Conservation (phyloP, 2,113 vertebrate genomes). For the Silurus asotus region DNA sequence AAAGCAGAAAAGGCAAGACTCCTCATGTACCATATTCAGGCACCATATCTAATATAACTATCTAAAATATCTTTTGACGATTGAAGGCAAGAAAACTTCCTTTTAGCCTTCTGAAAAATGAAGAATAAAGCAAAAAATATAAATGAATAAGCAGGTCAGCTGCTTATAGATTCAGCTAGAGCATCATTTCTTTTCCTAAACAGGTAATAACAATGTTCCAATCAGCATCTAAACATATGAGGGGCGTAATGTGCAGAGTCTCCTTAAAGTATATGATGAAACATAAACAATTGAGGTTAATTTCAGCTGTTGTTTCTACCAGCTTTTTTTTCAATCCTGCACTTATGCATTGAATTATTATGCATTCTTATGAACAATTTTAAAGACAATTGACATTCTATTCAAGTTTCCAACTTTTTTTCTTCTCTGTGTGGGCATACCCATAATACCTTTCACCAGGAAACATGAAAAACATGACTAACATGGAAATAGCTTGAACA, state of each 20-base stretch:
- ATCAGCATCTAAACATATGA: not conserved
- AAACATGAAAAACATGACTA: no score
- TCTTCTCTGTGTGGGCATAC: not conserved
- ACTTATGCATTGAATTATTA: not conserved
- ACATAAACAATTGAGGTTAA: not conserved
- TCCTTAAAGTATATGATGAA: not conserved
- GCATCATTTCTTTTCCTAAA: not conserved
- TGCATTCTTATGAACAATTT: no score
- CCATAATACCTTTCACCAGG: not conserved
- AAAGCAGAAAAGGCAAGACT: not conserved
- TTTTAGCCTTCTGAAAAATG: not conserved
- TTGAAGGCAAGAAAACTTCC: not conserved
- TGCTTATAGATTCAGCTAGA: not conserved
- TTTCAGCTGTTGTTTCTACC: not conserved
- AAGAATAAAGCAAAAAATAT: not conserved
- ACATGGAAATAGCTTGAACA: not conserved
- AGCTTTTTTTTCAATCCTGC: not conserved
- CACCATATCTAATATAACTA: not conserved
- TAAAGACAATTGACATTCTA: not conserved
- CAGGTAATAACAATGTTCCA: not conserved
- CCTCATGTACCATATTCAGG: not conserved
- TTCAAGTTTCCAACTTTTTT: not conserved
- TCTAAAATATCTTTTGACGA: not conserved
- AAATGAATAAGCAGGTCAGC: not conserved
- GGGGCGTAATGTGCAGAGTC: not conserved